A percentile compares a stretch with the other conserved stretches of the same genome.
phyloP scores from a whole-genome alignment of 2,888 invertebrate genomes.

The Odontomyia ornata region DNA sequence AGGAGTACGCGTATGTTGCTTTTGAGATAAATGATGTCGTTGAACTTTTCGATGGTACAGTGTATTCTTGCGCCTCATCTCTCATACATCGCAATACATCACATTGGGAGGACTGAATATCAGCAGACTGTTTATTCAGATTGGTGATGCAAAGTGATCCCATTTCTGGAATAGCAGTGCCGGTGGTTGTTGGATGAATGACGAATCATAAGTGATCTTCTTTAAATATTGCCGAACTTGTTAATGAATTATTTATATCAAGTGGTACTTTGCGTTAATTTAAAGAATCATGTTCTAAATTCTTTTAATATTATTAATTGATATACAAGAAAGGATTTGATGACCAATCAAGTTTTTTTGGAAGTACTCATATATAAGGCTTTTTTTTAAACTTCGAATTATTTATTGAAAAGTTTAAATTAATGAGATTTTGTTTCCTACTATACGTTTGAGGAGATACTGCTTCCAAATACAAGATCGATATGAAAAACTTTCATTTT shows the following conservation, averaged over 20 bases:
- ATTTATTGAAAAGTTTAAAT: background rate
- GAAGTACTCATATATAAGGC: no score
- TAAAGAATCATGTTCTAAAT: no score
- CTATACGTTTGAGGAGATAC: background rate
- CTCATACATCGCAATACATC: background rate
- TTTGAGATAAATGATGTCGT: constrained; percentile 4
- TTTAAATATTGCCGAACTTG: no score
- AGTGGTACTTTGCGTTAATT: no score
- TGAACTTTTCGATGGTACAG: background rate
- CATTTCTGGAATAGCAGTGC: background rate
- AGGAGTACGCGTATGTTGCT: background rate
- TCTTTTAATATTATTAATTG: no score
- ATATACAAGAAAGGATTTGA: no score
- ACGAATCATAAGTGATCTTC: no score
- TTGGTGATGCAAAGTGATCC: background rate
- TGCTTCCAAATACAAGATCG: background rate
- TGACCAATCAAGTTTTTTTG: no score
- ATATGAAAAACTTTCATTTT: constrained; percentile 25
- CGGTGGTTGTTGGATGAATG: no score
- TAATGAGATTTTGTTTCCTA: background rate
- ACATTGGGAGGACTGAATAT: background rate
- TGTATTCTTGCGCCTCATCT: background rate
- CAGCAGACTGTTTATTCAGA: background rate
- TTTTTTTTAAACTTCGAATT: no score
- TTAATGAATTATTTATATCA: no score